Percentiles rank a stretch among this genome's conserved stretches.
Conservation (phyloP, 1,140 invertebrate genomes). For the Daktulosphaira vitifoliae region DNA sequence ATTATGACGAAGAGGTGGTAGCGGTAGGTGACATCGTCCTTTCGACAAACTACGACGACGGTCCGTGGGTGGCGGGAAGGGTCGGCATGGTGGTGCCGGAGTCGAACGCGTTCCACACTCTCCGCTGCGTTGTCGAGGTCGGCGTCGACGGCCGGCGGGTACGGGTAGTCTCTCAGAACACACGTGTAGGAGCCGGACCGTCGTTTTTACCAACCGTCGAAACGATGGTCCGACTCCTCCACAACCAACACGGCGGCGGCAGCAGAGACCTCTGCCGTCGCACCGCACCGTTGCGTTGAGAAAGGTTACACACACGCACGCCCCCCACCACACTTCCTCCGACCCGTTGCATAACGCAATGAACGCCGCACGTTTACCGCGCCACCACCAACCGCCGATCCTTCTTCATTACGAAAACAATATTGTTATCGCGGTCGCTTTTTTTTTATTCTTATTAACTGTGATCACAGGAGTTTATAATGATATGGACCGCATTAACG, state of each 20-base stretch:
- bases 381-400: too few relatives aligned
- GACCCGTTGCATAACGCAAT: conserved; percentile 2
- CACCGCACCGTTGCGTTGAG: neutral
- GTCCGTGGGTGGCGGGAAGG: neutral
- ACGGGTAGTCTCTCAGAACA: conserved; percentile 24
- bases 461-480: too few relatives aligned
- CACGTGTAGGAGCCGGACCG: conserved; percentile 32
- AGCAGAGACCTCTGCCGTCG: neutral
- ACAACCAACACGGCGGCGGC: conserved; percentile 8
- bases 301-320: conserved; percentile 23
- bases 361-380: too few relatives aligned
- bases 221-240: neutral
- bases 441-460: too few relatives aligned
- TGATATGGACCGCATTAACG: too few relatives aligned
- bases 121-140: conserved; percentile 36
- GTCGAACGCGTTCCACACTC: conserved; percentile 31
- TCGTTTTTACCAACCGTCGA: conserved; percentile 15
- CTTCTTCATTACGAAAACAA: neutral
- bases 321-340: neutral
- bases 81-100: conserved; percentile 8
- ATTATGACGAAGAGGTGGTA: too few relatives aligned
- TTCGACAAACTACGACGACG: too few relatives aligned
- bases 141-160: conserved; percentile 24
- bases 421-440: neutral
- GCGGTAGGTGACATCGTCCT: too few relatives aligned